These are phyloP conservation scores for Carassius auratus DNA, from an alignment of 2,113 vertebrate genomes.

Conservation along the genomic window DNA sequence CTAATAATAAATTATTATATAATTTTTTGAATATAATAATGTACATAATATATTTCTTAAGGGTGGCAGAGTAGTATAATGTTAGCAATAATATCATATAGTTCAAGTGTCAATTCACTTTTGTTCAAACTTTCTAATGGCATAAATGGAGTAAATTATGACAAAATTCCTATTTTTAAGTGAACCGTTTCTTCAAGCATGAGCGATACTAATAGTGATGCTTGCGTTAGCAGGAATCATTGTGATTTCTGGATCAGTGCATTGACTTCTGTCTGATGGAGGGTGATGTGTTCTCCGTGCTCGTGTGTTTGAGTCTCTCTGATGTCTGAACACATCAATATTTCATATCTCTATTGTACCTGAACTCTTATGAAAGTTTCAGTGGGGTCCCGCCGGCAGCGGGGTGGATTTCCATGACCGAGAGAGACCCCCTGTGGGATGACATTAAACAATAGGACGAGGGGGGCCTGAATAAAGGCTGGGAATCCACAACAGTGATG, in stretches of 20 bases:
- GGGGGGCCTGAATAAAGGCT: not conserved
- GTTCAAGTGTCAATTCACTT: no score
- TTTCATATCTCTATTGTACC: conserved; percentile 62
- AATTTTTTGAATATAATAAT: no score
- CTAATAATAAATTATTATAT: no score
- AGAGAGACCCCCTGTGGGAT: not conserved
- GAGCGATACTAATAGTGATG: not conserved
- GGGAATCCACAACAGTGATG: not conserved
- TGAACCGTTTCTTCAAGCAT: not conserved
- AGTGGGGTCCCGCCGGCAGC: conserved; percentile 1
- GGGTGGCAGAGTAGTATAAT: no score
- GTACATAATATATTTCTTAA: no score
- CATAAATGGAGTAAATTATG: no score
- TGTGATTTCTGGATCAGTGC: not conserved
- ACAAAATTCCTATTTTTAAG: no score
- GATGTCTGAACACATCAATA: conserved; percentile 72
- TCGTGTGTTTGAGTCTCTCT: conserved; percentile 58
- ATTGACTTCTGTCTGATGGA: not conserved
- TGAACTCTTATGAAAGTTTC: conserved; percentile 27
- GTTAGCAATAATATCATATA: no score
- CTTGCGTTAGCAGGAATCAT: not conserved
- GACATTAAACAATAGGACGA: not conserved
- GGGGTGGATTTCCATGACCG: not conserved
- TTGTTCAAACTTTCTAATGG: no score
- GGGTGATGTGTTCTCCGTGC: not conserved